These are phyloP conservation scores for Apteryx mantelli DNA, from an alignment of 2,113 vertebrate genomes.

Conservation along the genomic window DNA sequence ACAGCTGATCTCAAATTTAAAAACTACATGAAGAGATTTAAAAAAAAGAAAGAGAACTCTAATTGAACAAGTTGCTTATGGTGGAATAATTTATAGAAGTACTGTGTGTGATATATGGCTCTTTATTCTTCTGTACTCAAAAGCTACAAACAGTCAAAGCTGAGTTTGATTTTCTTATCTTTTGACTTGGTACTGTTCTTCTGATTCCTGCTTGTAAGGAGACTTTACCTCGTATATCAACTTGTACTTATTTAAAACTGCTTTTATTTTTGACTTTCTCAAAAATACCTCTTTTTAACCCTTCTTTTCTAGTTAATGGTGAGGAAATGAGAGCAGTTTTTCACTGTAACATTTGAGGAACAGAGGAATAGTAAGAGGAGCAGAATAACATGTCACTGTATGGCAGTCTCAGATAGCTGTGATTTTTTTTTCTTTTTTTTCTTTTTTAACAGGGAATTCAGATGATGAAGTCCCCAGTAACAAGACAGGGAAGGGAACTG, in stretches of 20 bases:
- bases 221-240: not conserved
- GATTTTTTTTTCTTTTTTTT: not conserved
- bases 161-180: not conserved
- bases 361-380: not conserved
- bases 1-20: not conserved
- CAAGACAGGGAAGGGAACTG: not conserved
- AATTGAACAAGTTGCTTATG: not conserved
- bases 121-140: not conserved
- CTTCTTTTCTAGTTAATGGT: not conserved
- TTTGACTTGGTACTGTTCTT: not conserved
- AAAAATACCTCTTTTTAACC: not conserved
- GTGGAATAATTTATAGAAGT: not conserved
- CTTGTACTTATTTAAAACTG: not conserved
- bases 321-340: not conserved
- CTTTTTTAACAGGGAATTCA: not conserved
- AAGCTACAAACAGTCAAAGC: not conserved
- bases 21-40: not conserved
- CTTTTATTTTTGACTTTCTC: not conserved
- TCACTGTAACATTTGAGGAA: not conserved
- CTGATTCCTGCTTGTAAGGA: not conserved
- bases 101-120: not conserved
- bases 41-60: not conserved
- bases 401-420: rapidly evolving
- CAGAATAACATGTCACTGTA: rapidly evolving
- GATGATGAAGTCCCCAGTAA: not conserved